Conservation (phyloP, 1,140 invertebrate genomes). For the Liolophura sinensis region DNA sequence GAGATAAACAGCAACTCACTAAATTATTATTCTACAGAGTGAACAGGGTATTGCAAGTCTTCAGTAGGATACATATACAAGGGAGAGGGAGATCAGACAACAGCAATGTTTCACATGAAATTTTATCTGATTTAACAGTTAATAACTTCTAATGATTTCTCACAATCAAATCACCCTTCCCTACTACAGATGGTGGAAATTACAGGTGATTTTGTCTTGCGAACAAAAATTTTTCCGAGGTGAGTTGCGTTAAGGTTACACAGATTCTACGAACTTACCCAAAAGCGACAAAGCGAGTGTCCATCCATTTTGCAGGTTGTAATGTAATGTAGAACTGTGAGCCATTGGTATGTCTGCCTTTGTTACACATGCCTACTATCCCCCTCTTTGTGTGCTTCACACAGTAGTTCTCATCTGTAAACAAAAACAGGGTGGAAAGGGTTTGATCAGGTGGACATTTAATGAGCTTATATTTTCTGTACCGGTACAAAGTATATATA, state of each 20-base stretch:
- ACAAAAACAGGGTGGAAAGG: constrained; percentile 5
- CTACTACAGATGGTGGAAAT: too few relatives aligned
- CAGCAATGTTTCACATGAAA: too few relatives aligned
- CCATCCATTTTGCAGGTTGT: constrained; percentile 54
- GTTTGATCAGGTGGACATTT: neutral
- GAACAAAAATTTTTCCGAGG: neutral
- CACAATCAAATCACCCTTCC: too few relatives aligned
- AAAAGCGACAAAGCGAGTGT: constrained; percentile 60
- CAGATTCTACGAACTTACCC: constrained; percentile 38
- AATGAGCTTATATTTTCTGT: too few relatives aligned
- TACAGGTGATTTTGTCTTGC: too few relatives aligned
- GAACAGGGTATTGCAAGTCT: too few relatives aligned
- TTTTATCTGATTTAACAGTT: too few relatives aligned
- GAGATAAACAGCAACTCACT: constrained; percentile 6
- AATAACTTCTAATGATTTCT: too few relatives aligned
- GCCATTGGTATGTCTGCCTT: constrained; percentile 57
- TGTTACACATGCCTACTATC: constrained; percentile 59
- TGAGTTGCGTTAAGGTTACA: neutral
- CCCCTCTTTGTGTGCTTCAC: constrained; percentile 52
- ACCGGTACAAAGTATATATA: too few relatives aligned
- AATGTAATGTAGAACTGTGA: constrained; percentile 60
- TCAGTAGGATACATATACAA: too few relatives aligned
- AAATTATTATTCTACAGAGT: neutral
- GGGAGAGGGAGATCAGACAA: too few relatives aligned
- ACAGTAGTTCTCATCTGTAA: constrained; percentile 58